These are phyloP conservation scores for Heliconius ethilla DNA, from an alignment of 2,888 invertebrate genomes.

Conservation along the genomic window DNA sequence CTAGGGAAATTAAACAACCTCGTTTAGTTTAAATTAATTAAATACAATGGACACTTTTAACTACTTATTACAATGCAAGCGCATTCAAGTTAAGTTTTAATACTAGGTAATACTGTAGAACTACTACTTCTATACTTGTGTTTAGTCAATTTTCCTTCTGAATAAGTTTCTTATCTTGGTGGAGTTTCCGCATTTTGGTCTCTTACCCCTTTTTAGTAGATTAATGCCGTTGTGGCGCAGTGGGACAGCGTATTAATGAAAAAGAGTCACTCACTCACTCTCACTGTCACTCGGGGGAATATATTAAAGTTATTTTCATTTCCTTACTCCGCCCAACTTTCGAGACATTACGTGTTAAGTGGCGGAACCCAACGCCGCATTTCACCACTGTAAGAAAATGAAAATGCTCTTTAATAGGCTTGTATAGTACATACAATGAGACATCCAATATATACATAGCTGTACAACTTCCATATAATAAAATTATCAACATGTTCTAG, in stretches of 20 bases:
- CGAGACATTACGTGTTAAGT: too few relatives aligned
- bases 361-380: too few relatives aligned
- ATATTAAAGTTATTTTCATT: too few relatives aligned
- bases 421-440: too few relatives aligned
- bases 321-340: too few relatives aligned
- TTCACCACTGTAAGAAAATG: too few relatives aligned
- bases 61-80: slow-evolving; percentile 23
- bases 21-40: slow-evolving; percentile 48
- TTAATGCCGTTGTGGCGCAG: background rate
- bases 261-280: too few relatives aligned
- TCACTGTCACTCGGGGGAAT: too few relatives aligned
- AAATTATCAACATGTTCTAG: slow-evolving; percentile 4
- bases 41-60: slow-evolving; percentile 41
- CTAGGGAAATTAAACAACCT: slow-evolving; percentile 41
- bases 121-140: background rate
- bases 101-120: background rate
- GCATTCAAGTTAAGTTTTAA: slow-evolving; percentile 17
- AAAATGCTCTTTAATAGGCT: too few relatives aligned
- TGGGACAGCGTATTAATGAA: too few relatives aligned
- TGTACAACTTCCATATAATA: background rate
- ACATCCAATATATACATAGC: too few relatives aligned
- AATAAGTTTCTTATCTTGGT: background rate
- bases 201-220: background rate
- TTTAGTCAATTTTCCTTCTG: background rate
- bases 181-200: background rate